phyloP scores from a whole-genome alignment of 2,113 vertebrate species.

The Eulemur rufifrons region DNA sequence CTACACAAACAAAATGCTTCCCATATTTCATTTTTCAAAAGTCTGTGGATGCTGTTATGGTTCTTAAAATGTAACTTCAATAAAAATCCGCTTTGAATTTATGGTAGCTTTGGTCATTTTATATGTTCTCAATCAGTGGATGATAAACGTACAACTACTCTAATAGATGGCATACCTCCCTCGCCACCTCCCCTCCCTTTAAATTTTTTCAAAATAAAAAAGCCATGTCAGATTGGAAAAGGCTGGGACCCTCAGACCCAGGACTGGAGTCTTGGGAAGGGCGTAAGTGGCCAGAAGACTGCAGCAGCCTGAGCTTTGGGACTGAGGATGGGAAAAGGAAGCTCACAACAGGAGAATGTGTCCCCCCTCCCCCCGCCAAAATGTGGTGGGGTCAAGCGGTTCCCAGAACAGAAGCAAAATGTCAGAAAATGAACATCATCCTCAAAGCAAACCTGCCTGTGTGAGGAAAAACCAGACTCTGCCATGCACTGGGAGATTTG shows the following conservation, averaged over 20 bases:
- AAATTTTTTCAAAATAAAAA: neutral
- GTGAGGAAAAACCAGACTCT: no score
- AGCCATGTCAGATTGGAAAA: neutral
- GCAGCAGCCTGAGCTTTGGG: no score
- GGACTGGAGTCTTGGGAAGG: neutral
- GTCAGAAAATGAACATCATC: neutral
- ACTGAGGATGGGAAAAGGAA: neutral
- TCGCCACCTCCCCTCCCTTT: neutral
- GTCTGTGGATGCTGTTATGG: neutral
- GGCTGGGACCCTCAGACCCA: neutral
- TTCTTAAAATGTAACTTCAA: slow-evolving; percentile 22
- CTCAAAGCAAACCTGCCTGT: neutral
- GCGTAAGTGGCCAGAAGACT: no score
- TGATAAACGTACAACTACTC: neutral
- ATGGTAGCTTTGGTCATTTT: neutral
- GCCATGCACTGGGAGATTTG: neutral
- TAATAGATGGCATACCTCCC: neutral
- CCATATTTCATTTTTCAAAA: neutral
- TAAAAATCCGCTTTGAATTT: neutral
- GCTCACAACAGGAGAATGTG: neutral
- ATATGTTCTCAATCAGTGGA: neutral
- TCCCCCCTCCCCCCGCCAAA: neutral
- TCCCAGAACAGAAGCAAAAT: neutral
- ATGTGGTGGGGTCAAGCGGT: neutral
- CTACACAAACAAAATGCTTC: neutral